Evolutionary conservation across 1,140 invertebrate species (phyloP).

Genomic region (Bombus sibiricus): DNA sequence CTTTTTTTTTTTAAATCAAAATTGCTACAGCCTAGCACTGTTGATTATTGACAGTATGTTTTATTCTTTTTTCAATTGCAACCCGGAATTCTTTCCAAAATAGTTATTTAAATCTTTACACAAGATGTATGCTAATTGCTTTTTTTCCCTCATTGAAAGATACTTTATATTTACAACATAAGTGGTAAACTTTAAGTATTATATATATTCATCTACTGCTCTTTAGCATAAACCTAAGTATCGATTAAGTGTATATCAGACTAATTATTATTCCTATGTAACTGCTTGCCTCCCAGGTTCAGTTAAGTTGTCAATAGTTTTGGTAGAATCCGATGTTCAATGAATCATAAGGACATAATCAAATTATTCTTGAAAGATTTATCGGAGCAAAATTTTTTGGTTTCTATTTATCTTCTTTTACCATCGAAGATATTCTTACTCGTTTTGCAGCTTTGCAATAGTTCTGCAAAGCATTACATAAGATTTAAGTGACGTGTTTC

Average conservation of each 20-base stretch:
- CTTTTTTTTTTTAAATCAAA: slow-evolving; percentile 26
- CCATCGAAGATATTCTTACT: slow-evolving; percentile 52
- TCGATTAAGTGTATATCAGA: slow-evolving; percentile 26
- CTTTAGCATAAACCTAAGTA: slow-evolving; percentile 38
- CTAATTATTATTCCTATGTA: slow-evolving; percentile 13
- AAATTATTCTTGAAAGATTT: slow-evolving; percentile 28
- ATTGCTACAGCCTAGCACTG: slow-evolving; percentile 28
- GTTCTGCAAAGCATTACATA: slow-evolving; percentile 35
- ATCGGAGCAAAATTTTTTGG: slow-evolving; percentile 26
- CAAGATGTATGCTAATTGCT: slow-evolving; percentile 1
- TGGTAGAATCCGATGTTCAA: not conserved
- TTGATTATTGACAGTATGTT: slow-evolving; percentile 19
- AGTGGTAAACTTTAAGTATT: slow-evolving; percentile 19
- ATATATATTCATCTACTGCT: slow-evolving; percentile 39
- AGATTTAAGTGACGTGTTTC: slow-evolving; percentile 53
- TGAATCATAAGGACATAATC: slow-evolving; percentile 29
- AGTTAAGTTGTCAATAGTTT: slow-evolving; percentile 21
- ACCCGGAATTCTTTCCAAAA: slow-evolving; percentile 43
- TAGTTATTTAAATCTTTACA: slow-evolving; percentile 15
- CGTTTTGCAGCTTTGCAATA: slow-evolving; percentile 46
- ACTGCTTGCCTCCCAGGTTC: slow-evolving; percentile 9
- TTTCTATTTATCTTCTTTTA: slow-evolving; percentile 55
- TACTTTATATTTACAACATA: slow-evolving; percentile 26
- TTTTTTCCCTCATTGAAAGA: slow-evolving; percentile 8
- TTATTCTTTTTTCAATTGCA: slow-evolving; percentile 24